Evolutionary conservation across 2,888 invertebrate genomes (phyloP), one percentile per base, ranked within the genome.

Genomic region (Phyllotreta striolata): DNA sequence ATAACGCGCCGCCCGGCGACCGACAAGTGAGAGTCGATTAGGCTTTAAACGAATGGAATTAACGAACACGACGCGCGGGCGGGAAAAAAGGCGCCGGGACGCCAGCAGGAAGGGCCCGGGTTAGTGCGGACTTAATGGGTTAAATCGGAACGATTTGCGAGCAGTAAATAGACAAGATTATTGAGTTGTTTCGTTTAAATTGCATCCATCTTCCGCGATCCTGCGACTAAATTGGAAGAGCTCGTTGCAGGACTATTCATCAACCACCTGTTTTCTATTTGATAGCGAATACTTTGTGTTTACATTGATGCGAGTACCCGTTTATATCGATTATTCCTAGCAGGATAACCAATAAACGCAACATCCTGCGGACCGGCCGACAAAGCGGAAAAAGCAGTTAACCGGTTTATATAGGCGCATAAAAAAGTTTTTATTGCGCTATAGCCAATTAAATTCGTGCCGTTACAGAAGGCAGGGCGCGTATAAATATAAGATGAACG

Each of bases 401-500:
- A 64, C 64, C 52, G 56, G 64, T 64, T 64, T 64, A 64, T 60
- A 56, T 44, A 52, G 55, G 10, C 55, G 13, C 62, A 61, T 63
- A 55, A 66, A 66, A 68, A 66, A 54, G 61, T 62, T 62, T 52
- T 63, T 57, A 64, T 56, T 63, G 55, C 55, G 13, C 10, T 61
- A 55, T 62, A 61, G 41, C 51, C 64, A 64, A 62, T 67, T 62
- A 65, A 62, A 58, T 61, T 62, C 62, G 63, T 39, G 43, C 51
- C 46, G 62, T 64, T 49, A 59, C 62, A 52, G 52, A 52, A 24
- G 57, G 55, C 39, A 38, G 24, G 8, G 47, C n/a, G 8, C 38
- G 51, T 58, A 63, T 71, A 66, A 70, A 68, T 71, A 70, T 63
- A 41, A 64, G 63, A 70, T 68, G 63, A 67, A 57, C 51, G 63